Evolutionary conservation across 2,113 vertebrate genomes (phyloP).

Genomic region (Crypturellus undulatus): DNA sequence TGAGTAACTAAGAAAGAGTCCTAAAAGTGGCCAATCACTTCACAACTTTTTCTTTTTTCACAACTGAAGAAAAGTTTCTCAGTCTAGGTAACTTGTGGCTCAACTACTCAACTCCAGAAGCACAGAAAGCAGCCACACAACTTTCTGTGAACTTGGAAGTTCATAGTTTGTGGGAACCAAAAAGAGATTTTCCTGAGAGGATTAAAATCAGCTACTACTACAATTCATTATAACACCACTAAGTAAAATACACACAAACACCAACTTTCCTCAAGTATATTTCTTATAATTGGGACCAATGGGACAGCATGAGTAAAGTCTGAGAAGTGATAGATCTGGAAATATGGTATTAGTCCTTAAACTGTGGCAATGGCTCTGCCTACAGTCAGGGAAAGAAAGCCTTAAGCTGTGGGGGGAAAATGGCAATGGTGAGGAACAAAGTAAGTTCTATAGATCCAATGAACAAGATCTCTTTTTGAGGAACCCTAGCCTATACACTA

Average conservation of each 20-base stretch:
- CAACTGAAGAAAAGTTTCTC: not conserved
- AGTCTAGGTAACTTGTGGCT: not conserved
- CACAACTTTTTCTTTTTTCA: no score
- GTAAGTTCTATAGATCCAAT: not conserved
- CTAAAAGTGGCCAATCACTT: not conserved
- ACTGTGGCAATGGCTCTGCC: not conserved
- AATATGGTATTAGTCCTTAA: not conserved
- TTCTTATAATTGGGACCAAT: not conserved
- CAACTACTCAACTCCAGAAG: not conserved
- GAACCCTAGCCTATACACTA: not conserved
- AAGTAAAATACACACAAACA: not conserved
- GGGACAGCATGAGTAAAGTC: not conserved
- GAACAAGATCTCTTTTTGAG: not conserved
- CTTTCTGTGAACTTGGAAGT: not conserved
- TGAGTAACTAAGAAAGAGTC: not conserved
- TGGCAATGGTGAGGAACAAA: no score
- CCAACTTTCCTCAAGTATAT: not conserved
- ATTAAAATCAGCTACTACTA: not conserved
- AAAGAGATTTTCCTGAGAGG: not conserved
- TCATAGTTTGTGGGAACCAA: not conserved
- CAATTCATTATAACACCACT: not conserved
- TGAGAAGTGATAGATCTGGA: not conserved
- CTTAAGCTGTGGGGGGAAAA: not conserved
- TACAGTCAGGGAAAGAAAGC: not conserved
- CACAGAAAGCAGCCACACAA: not conserved